Base-by-base conservation (phyloP, 2,113 vertebrate genomes). In the Erythrolamprus reginae region DNA sequence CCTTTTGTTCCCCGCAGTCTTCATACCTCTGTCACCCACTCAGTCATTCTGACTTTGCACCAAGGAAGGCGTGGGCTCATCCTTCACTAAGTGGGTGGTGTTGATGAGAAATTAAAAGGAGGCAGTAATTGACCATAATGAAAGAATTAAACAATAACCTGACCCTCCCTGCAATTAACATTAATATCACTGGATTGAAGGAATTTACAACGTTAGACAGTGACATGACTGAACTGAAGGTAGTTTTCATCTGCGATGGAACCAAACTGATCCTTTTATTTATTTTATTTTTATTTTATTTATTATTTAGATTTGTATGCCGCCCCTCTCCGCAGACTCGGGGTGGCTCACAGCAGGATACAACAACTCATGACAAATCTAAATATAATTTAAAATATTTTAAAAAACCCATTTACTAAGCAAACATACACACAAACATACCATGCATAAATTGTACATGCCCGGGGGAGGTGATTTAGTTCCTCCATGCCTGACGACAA, bases 41-140 rank as follows among this genome's bases (percentile, higher is more conserved):
- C 95, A 93, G 93, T 95, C 94, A 95, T 95, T 96, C 94, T 94
- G 93, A 50, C 82, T 65, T 53, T 82, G 93, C 93, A 94, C 89
- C 91, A 95, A 96, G 95, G 96, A 96, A 96, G 93, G 87, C 91
- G 87, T 88, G 77, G 94, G 95, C 95, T 96, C 95, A 94, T 95
- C 95, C 92, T 89, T 96, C 95, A 89, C 94, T 93, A 92, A 93
- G 95, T 95, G 95, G 94, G 95, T 94, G 95, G 91, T 95, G 86
- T 93, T 94, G 95, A 93, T 94, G 92, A 94, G 90, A 95, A 95
- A 96, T 96, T 95, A 95, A 94, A 95, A 95, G 87, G 93, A 92
- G 91, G 94, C 95, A 95, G 95, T 96, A 96, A 96, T 96, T 96
- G 95, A 94, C 94, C 42, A 86, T 95, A 95, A 95, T 94, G 55